A percentile compares a stretch with the other conserved stretches of the same genome.
Evolutionary conservation across 2,888 invertebrate genomes (phyloP).

Genomic region (Drosophila diplacantha): DNA sequence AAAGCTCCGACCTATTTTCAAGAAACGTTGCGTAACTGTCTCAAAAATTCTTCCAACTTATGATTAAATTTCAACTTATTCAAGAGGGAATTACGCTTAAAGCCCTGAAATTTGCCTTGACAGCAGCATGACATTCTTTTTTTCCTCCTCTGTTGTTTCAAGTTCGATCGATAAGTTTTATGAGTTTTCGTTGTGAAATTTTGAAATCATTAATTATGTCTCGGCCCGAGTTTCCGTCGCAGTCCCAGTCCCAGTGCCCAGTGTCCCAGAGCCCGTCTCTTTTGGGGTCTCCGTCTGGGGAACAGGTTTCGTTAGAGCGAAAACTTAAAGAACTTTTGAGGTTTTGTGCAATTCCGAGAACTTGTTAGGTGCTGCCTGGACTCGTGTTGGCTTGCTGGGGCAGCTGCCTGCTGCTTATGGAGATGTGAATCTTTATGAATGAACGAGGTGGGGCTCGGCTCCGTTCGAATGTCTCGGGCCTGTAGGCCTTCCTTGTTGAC

Average conservation of each 20-base stretch:
- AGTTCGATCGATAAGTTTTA: conserved; percentile 52
- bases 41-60: not conserved
- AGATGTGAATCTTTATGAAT: conserved; percentile 65
- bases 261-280: conserved; percentile 1
- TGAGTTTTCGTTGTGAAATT: conserved; percentile 53
- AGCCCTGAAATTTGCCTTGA: conserved; percentile 8
- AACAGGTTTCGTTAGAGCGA: conserved; percentile 49
- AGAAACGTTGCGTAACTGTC: not conserved
- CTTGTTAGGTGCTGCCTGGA: conserved; percentile 50
- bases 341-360: conserved; percentile 57
- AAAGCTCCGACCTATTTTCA: not conserved
- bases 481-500: conserved; percentile 54
- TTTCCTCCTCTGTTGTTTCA: conserved; percentile 12
- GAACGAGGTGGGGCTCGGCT: conserved; percentile 42
- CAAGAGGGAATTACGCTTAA: not conserved
- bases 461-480: conserved; percentile 20
- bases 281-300: conserved; percentile 12
- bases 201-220: conserved; percentile 64
- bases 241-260: not conserved
- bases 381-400: conserved; percentile 20
- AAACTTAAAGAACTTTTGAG: conserved; percentile 41
- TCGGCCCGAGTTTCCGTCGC: conserved; percentile 7
- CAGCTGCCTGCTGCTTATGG: conserved; percentile 17
- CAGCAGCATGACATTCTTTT: conserved; percentile 28
- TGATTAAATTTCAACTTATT: not conserved